Conservation (phyloP, 92 coral and sea anemone genomes). For the Phenganax marumi region DNA sequence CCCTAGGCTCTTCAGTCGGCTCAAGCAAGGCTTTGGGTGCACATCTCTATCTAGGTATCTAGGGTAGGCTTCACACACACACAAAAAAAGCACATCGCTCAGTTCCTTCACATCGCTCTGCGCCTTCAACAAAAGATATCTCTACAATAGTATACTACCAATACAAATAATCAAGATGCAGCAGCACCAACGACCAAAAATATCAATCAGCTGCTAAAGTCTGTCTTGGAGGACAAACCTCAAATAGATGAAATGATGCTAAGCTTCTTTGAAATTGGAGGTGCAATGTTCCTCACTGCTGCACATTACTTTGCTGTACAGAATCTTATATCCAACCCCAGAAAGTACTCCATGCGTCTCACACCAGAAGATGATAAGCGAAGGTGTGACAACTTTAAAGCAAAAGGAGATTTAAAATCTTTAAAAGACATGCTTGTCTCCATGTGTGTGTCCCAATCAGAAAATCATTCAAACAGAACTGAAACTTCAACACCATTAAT, state of each 20-base stretch:
- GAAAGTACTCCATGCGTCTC: not conserved
- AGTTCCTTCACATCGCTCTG: too few relatives aligned
- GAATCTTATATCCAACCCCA: not conserved
- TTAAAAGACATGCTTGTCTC: not conserved
- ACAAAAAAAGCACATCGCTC: too few relatives aligned
- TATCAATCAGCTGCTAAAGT: not conserved
- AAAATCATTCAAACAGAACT: not conserved
- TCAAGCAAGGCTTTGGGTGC: too few relatives aligned
- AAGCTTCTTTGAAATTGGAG: not conserved
- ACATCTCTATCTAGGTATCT: too few relatives aligned
- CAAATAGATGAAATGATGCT: not conserved
- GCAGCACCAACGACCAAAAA: not conserved
- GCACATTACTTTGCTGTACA: not conserved
- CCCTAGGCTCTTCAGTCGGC: too few relatives aligned
- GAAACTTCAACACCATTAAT: not conserved
- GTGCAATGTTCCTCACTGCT: slow-evolving; percentile 6
- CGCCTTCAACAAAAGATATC: too few relatives aligned
- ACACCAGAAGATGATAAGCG: not conserved
- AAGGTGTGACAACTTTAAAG: not conserved
- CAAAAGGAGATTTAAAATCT: not conserved
- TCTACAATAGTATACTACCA: too few relatives aligned
- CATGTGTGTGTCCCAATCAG: not conserved
- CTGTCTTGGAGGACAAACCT: not conserved
- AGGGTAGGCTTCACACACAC: too few relatives aligned
- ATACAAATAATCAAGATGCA: not conserved